Conservation (phyloP, 2,113 vertebrate species). For the Microcebus jonahi region DNA sequence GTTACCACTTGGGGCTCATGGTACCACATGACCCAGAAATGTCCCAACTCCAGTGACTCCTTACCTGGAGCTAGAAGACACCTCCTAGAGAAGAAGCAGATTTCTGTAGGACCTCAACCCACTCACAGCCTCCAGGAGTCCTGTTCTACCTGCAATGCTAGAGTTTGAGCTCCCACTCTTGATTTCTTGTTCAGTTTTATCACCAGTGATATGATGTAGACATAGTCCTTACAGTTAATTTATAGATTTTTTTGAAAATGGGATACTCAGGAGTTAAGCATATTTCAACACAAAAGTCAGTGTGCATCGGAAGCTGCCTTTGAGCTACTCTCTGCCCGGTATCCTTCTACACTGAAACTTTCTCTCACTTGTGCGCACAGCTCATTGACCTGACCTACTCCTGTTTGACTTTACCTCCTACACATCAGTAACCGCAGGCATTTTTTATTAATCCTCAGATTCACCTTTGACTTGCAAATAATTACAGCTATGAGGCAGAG, state of each 20-base stretch:
- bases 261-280: background rate
- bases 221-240: background rate
- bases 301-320: background rate
- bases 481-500: background rate
- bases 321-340: background rate
- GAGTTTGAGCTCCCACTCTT: background rate
- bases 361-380: background rate
- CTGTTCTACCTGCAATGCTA: background rate
- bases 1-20: background rate
- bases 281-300: background rate
- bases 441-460: background rate
- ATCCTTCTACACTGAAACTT: background rate
- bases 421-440: background rate
- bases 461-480: background rate
- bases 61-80: conserved; percentile 38
- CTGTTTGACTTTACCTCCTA: background rate
- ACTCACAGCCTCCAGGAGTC: background rate
- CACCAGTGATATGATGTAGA: background rate
- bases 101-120: background rate
- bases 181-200: background rate
- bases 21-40: conserved; percentile 40
- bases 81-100: background rate
- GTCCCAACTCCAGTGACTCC: background rate
- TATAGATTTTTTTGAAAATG: background rate
- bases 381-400: background rate